Conservation (phyloP, 2,888 invertebrate species). For the Lysandra bellargus region DNA sequence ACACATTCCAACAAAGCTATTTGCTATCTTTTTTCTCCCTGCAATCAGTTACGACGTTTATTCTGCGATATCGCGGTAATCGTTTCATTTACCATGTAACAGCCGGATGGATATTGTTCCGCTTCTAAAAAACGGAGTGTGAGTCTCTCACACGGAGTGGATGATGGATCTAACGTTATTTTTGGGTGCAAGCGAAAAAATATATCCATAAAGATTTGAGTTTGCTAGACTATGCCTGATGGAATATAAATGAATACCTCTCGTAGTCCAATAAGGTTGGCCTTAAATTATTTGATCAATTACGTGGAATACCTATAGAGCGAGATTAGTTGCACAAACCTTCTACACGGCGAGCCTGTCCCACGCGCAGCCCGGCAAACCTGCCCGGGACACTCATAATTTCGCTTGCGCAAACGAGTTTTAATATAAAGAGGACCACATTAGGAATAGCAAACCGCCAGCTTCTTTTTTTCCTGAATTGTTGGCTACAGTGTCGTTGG, state of each 20-base stretch:
- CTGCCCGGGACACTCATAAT: slow-evolving; percentile 62
- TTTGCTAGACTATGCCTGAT: background rate
- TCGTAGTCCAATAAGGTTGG: background rate
- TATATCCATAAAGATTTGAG: background rate
- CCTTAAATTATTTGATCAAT: background rate
- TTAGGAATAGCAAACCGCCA: slow-evolving; percentile 29
- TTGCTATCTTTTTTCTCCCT: slow-evolving; percentile 36
- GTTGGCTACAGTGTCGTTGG: background rate
- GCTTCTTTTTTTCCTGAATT: background rate
- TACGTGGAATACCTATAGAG: background rate
- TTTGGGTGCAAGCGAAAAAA: background rate
- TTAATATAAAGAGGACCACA: slow-evolving; percentile 46
- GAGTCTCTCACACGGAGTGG: background rate
- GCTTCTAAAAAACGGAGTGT: background rate
- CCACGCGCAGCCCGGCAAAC: slow-evolving; percentile 62
- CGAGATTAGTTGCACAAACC: slow-evolving; percentile 29
- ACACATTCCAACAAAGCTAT: slow-evolving; percentile 38
- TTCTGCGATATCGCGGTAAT: slow-evolving; percentile 35
- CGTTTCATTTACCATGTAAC: slow-evolving; percentile 3
- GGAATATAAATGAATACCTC: background rate
- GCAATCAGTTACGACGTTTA: slow-evolving; percentile 32
- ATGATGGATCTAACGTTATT: background rate
- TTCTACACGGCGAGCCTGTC: slow-evolving; percentile 46
- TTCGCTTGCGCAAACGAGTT: slow-evolving; percentile 71
- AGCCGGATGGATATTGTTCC: background rate